Percentiles rank a stretch among this genome's conserved stretches.
Conservation (phyloP, 2,888 invertebrate species). For the Eupithecia dodoneata region DNA sequence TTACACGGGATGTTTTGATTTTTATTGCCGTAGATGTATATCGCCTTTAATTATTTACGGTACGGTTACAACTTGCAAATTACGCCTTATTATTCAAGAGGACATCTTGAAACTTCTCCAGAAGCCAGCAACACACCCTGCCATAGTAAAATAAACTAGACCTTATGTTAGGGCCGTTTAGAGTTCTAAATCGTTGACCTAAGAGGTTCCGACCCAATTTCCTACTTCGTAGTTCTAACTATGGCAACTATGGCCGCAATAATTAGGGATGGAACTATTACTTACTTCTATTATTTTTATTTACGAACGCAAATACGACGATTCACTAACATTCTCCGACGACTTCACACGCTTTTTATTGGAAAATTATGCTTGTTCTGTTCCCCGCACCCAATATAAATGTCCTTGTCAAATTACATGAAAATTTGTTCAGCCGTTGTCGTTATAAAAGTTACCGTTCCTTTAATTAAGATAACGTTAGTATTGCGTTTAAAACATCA, state of each 20-base stretch:
- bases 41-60: neutral
- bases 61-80: conserved; percentile 11
- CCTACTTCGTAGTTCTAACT: conserved; percentile 30
- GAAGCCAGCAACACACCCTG: neutral
- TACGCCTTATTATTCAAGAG: conserved; percentile 20
- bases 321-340: neutral
- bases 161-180: conserved; percentile 15
- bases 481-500: too few species aligned
- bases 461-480: too few species aligned
- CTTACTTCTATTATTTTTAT: neutral
- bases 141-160: conserved; percentile 7
- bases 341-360: neutral
- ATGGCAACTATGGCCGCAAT: conserved; percentile 27
- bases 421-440: neutral
- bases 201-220: conserved; percentile 35
- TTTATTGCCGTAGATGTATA: neutral
- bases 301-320: neutral
- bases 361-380: neutral
- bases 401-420: neutral
- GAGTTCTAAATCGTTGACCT: conserved; percentile 9
- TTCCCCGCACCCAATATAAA: neutral
- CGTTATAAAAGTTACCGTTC: neutral
- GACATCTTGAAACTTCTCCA: conserved; percentile 11
- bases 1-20: neutral
- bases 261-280: conserved; percentile 22